These are phyloP conservation scores for Diadophis punctatus DNA, from an alignment of 2,113 vertebrate genomes.

Conservation along the genomic window DNA sequence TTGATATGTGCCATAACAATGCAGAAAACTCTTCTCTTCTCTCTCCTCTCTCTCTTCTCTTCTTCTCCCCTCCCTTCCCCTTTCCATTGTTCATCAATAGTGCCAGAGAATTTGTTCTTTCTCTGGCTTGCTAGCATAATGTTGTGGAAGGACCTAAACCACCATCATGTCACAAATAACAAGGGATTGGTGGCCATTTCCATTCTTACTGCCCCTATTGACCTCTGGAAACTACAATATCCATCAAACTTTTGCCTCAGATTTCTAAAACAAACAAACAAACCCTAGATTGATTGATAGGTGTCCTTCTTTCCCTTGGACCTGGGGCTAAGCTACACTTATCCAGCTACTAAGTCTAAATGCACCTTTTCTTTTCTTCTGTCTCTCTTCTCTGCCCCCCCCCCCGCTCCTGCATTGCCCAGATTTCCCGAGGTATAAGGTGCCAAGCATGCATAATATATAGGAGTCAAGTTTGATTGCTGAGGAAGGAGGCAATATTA, in stretches of 20 bases:
- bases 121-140: conserved; percentile 40
- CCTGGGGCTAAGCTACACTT: not conserved
- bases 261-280: conserved; percentile 5
- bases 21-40: no score
- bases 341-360: conserved; percentile 4
- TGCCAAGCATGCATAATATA: conserved; percentile 75
- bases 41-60: conserved; percentile 6
- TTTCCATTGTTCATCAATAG: not conserved
- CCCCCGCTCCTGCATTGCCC: fast-evolving
- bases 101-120: conserved; percentile 52
- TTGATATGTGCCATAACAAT: no score
- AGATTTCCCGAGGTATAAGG: conserved; percentile 52
- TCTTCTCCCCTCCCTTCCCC: fast-evolving
- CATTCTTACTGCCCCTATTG: not conserved
- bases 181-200: not conserved
- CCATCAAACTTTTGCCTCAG: not conserved
- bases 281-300: not conserved
- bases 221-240: not conserved
- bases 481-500: conserved; percentile 65
- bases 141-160: conserved; percentile 36
- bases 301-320: not conserved
- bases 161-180: conserved; percentile 10
- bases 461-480: conserved; percentile 76
- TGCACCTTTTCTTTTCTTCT: conserved; percentile 14
- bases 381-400: not conserved